Conservation (phyloP, 2,113 vertebrate genomes). For the Pipa parva region DNA sequence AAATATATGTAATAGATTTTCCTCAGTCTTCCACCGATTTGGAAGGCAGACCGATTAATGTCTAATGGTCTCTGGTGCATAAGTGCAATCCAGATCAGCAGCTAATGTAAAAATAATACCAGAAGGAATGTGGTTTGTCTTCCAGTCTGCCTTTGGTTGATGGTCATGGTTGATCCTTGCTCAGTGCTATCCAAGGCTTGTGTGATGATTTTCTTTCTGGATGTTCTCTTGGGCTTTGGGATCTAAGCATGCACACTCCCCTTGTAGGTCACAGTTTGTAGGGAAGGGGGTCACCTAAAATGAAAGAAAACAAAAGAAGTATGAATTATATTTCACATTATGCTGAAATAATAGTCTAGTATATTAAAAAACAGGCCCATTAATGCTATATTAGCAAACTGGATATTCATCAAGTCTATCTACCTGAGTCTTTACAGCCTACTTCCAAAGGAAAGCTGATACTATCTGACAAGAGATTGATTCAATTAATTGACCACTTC, state of each 20-base stretch:
- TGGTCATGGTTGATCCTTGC: constrained; percentile 55
- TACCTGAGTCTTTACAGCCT: too few relatives aligned
- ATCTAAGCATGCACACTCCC: constrained; percentile 91
- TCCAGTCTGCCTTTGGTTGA: constrained; percentile 60
- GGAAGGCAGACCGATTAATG: constrained; percentile 75
- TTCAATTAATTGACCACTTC: too few relatives aligned
- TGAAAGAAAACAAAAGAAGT: constrained; percentile 16
- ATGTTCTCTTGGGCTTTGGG: constrained; percentile 84
- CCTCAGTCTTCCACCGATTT: constrained; percentile 63
- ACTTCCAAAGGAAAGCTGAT: too few relatives aligned
- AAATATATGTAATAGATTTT: constrained; percentile 56
- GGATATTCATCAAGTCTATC: too few relatives aligned
- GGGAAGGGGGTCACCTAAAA: constrained; percentile 87
- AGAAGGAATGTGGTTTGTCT: constrained; percentile 69
- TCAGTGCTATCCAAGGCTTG: constrained; percentile 74
- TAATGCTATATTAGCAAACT: too few relatives aligned
- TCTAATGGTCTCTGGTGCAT: constrained; percentile 73
- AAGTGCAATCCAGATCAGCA: constrained; percentile 74
- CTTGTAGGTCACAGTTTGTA: constrained; percentile 86
- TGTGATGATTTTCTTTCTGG: constrained; percentile 69
- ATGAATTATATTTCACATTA: too few relatives aligned
- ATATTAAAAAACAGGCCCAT: too few relatives aligned
- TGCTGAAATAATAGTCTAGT: too few relatives aligned
- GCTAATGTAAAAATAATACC: constrained; percentile 72
- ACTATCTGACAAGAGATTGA: too few relatives aligned